A percentile compares a stretch with the other conserved stretches of the same genome.
Evolutionary conservation across 2,113 vertebrate species (phyloP).

Genomic region (Hiodon tergisus): DNA sequence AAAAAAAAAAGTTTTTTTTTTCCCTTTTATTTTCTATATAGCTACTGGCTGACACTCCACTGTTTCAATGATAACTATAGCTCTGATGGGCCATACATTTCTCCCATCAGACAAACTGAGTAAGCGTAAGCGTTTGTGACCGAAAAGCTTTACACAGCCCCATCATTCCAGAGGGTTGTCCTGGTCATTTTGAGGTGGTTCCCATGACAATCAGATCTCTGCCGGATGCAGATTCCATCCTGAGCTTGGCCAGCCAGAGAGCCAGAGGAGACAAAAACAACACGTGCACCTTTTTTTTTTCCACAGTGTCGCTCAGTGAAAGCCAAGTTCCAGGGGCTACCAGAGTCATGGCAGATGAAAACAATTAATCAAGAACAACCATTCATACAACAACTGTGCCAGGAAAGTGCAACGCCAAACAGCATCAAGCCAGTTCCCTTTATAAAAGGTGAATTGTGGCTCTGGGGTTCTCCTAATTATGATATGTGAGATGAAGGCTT

Average conservation of each 20-base stretch:
- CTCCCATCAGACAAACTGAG: background rate
- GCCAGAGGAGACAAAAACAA: too few relatives aligned
- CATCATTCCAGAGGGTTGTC: background rate
- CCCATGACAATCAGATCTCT: slow-evolving; percentile 4
- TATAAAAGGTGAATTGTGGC: too few relatives aligned
- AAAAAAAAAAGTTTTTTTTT: too few relatives aligned
- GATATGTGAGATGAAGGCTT: too few relatives aligned
- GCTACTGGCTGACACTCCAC: background rate
- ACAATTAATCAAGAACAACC: background rate
- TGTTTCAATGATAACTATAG: background rate
- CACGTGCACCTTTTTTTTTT: too few relatives aligned
- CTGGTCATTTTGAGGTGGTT: slow-evolving; percentile 4
- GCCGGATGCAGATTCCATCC: slow-evolving; percentile 5
- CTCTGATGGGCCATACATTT: background rate
- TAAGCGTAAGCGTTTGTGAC: background rate
- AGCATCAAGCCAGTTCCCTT: background rate
- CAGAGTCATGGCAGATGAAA: background rate
- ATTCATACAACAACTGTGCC: background rate
- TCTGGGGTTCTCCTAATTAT: too few relatives aligned
- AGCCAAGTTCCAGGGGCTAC: background rate
- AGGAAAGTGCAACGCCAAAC: background rate
- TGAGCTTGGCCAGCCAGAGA: slow-evolving; percentile 3
- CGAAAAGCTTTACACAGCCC: background rate
- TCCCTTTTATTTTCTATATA: background rate
- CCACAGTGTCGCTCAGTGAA: background rate